phyloP scores from a whole-genome alignment of 2,113 vertebrate species.

The Physeter macrocephalus region DNA sequence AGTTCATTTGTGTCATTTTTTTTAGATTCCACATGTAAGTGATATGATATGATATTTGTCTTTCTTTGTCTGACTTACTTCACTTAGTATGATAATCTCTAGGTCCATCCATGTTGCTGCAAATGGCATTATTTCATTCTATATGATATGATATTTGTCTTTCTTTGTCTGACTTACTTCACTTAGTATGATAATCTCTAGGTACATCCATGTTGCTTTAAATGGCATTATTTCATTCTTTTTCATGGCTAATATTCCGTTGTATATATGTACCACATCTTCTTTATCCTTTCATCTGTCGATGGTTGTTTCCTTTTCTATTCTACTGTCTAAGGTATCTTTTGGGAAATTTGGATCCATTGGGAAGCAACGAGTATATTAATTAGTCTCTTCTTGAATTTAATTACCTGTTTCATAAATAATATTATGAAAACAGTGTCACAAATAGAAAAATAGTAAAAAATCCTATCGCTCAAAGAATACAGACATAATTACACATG shows the following conservation, averaged over 20 bases:
- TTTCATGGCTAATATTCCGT: neutral
- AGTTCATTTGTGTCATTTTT: neutral
- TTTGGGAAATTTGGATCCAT: neutral
- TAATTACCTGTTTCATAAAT: neutral
- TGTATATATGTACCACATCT: neutral
- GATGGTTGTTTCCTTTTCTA: neutral
- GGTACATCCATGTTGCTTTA: neutral
- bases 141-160: neutral
- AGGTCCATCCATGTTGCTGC: neutral
- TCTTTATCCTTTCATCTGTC: neutral
- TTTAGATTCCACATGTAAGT: neutral
- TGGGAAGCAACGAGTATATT: neutral
- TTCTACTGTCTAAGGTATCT: neutral
- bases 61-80: neutral
- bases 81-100: neutral
- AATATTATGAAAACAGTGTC: neutral
- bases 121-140: neutral
- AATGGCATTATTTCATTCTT: neutral
- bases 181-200: neutral
- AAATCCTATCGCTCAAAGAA: neutral
- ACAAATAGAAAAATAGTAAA: neutral
- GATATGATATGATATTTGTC: neutral
- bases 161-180: neutral
- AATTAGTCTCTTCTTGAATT: neutral
- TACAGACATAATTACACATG: neutral